These are phyloP conservation scores for Stegodyphus dumicola DNA, from an alignment of 1,140 invertebrate genomes.

Conservation along the genomic window DNA sequence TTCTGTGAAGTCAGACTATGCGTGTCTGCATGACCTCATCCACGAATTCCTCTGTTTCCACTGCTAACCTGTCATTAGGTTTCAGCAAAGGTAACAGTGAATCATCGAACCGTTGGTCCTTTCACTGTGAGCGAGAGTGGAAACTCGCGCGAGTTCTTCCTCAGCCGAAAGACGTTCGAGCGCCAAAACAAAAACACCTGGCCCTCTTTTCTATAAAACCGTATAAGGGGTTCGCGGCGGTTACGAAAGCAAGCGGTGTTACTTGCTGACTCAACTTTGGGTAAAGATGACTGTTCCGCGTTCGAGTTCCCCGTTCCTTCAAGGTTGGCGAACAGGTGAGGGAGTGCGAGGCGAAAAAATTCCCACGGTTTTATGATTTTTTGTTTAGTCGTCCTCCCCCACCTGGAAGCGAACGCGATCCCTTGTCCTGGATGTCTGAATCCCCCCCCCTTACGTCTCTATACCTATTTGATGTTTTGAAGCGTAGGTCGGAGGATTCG, in stretches of 20 bases:
- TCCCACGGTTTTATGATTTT: conserved; percentile 37
- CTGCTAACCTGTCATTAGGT: no score
- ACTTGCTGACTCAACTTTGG: background rate
- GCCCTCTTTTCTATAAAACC: background rate
- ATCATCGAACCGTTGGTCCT: no score
- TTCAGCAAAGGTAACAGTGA: no score
- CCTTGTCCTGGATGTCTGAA: background rate
- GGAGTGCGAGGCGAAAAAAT: conserved; percentile 10
- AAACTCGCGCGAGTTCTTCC: no score
- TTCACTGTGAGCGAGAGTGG: no score
- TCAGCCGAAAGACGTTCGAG: no score
- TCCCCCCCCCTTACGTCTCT: background rate
- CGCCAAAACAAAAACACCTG: conserved; percentile 45
- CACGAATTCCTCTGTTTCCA: no score
- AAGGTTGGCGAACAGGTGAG: conserved; percentile 26
- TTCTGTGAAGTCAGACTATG: no score
- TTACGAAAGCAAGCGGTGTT: background rate
- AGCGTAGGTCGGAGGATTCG: background rate
- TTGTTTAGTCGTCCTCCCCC: conserved; percentile 20
- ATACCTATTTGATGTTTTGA: conserved; percentile 11
- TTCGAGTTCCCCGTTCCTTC: background rate
- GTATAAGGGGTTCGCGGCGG: background rate
- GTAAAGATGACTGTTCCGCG: background rate
- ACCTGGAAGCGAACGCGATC: conserved; percentile 26
- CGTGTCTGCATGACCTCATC: no score